Evolutionary conservation across 2,888 invertebrate genomes (phyloP), one percentile per base, ranked within the genome.

Genomic region (Meloe dianella): DNA sequence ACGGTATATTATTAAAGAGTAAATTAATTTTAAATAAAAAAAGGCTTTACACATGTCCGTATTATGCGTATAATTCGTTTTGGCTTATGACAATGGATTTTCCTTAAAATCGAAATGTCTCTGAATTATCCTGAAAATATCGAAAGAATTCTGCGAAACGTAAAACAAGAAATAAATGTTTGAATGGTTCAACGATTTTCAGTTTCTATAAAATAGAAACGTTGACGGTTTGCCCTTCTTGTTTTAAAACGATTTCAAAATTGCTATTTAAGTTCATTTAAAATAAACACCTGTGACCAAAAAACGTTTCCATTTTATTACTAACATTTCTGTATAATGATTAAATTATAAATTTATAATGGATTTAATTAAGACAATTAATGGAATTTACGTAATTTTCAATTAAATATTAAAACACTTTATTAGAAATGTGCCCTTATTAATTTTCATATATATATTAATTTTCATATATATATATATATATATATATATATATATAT

Each of bases 271-370:
- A 66, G 66, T 66, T 66, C 63, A 63, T 66, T 66, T 63, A 29
- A 35, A 66, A 63, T 60, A 60, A 63, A 66, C 66, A 66, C 66
- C 66, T 66, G 66, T 61, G 66, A 66, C 66, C 66, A 66, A 57
- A 51, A 4, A 51, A 24, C 47, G 57, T 12, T 63, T 57, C 56
- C 60, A 60, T 66, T 66, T 63, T 61, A 63, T 63, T 24, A 22
- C 9, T 7, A 51, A 24, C 51, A 51, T 22, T 12, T 6, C 7
- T 51, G 22, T 12, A 12, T 24, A 47, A 47, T 20, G 20, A 47
- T 47, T 47, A 41, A 41, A 41, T 41, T 17, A 41, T 41, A 8
- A 41, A 41, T 17, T 41, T 41, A 41, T 41, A 41, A 41, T 41
- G 41, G 41, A 41, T 41, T 41, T 41, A 41, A 41, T 41, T 41